These are phyloP conservation scores for Eristalinus sepulchralis DNA, from an alignment of 2,888 invertebrate genomes.

Conservation along the genomic window DNA sequence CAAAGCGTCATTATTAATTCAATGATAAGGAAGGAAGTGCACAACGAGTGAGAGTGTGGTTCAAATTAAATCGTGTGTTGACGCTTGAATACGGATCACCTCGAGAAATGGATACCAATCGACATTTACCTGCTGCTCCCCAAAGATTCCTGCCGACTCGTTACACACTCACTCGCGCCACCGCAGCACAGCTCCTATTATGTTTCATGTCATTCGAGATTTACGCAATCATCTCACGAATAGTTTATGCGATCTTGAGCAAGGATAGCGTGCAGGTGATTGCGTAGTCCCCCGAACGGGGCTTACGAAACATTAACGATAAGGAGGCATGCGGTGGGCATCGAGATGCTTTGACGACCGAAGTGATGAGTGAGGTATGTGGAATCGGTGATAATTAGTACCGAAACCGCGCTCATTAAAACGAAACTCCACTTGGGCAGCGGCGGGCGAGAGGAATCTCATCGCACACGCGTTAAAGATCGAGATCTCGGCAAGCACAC, in stretches of 20 bases:
- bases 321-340: background rate
- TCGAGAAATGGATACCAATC: background rate
- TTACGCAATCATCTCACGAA: background rate
- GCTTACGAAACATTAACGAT: background rate
- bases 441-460: background rate
- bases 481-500: background rate
- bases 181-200: background rate
- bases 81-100: background rate
- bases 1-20: slow-evolving; percentile 21
- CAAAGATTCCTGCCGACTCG: too few species aligned
- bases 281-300: background rate
- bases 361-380: background rate
- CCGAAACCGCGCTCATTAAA: slow-evolving; percentile 20
- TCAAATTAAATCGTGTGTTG: background rate
- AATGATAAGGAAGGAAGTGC: slow-evolving; percentile 3
- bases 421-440: background rate
- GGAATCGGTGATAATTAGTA: slow-evolving; percentile 11
- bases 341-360: slow-evolving; percentile 2
- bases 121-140: background rate
- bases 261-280: slow-evolving; percentile 17
- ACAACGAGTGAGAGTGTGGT: background rate
- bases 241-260: slow-evolving; percentile 18
- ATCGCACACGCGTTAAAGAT: background rate
- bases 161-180: background rate
- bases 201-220: background rate